phyloP scores from a whole-genome alignment of 2,797 vertebrate genomes.

The Crax fasciolata region DNA sequence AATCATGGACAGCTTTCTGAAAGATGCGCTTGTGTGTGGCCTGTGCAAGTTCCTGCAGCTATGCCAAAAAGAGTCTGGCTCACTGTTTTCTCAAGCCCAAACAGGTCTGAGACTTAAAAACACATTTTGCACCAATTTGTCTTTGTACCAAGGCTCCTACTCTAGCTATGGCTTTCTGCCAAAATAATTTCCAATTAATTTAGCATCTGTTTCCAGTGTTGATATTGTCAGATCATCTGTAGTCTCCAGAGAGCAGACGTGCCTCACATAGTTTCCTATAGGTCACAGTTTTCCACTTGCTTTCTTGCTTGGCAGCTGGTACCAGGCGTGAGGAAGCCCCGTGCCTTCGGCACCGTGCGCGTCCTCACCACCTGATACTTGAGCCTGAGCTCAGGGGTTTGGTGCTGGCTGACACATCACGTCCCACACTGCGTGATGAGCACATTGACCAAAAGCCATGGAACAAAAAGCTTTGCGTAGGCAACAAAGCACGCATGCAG shows the following conservation, averaged over 20 bases:
- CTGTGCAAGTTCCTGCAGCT: not conserved
- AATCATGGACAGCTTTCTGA: not conserved
- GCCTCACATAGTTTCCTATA: conserved; percentile 84
- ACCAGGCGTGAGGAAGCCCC: conserved; percentile 51
- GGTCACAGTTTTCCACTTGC: conserved; percentile 87
- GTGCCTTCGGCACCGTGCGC: not conserved
- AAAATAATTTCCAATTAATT: conserved; percentile 76
- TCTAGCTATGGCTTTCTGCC: conserved; percentile 57
- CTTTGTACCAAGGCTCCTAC: not conserved
- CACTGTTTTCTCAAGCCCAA: not conserved
- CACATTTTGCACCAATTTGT: conserved; percentile 1
- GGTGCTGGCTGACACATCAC: not conserved
- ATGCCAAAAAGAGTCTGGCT: not conserved
- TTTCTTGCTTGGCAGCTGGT: conserved; percentile 83
- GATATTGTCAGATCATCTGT: conserved; percentile 64
- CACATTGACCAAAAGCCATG: conserved; percentile 23
- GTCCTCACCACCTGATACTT: conserved; percentile 30
- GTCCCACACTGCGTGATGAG: not conserved
- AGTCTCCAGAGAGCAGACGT: conserved; percentile 72
- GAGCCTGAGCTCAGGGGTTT: not conserved
- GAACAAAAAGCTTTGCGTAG: not conserved
- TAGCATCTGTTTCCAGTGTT: conserved; percentile 78
- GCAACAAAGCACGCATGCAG: not conserved
- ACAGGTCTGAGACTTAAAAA: not conserved
- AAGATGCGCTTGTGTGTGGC: not conserved